Evolutionary conservation across 2,797 vertebrate genomes (phyloP), one percentile per base, ranked within the genome.

Genomic region (Phyllotis vaccarum): DNA sequence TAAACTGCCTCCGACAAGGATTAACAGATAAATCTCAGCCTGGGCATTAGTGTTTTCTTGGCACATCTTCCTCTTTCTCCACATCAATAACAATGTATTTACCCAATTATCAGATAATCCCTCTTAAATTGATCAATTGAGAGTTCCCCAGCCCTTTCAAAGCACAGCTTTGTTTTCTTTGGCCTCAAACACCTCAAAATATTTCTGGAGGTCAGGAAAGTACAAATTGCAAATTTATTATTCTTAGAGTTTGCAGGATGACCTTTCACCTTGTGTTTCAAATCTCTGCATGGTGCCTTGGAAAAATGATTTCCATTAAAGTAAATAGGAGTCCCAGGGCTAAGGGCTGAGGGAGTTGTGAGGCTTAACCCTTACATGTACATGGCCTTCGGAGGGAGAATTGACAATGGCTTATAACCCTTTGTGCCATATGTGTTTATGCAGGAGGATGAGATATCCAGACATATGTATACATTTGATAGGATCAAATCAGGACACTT

Each of bases 31-130:
- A 97, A 93, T 94, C 96, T 96, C 72, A 64, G 92, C n/a, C 92
- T 80, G 64, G 70, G 90, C 72, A 94, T 97, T 97, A 96, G 94
- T 56, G 62, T 96, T 96, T 98, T 95, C 94, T 97, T 95, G 97
- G 97, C 96, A 95, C 94, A 96, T 94, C 95, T 95, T 97, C 86
- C 37, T 93, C 70, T 76, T 89, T 62, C 68, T 93, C 80, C 91
- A 97, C 72, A 95, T 97, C 94, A 97, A 95, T 90, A 97, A 97
- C 74, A 46, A 96, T 12, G 8, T 22, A 89, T 89, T 96, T 93
- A 95, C 93, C 95, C 96, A 97, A 96, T 97, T 97, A 97, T 56
- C 94, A 64, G 86, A 85, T 97, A 98, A 90, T 96, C 94, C 49
- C n/a, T 80, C 88, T 91, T 93, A 92, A 97, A 95, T 74, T 40